Evolutionary conservation across 2,797 vertebrate species (phyloP).

Genomic region (Hypotaenidia okinawae): DNA sequence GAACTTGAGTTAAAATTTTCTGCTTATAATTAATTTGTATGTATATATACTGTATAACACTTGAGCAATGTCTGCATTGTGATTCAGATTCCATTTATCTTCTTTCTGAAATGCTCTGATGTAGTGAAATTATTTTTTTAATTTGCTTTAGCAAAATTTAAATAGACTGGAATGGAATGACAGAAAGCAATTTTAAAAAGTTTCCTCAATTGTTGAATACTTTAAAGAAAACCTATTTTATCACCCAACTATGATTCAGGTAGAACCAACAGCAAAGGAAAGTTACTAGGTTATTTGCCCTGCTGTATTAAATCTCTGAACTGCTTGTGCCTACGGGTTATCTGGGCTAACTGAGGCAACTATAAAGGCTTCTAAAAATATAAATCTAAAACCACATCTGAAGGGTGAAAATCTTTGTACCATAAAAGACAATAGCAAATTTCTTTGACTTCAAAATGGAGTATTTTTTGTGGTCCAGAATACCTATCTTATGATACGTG

Average conservation of each 20-base stretch:
- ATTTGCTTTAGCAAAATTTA: background rate
- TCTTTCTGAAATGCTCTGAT: background rate
- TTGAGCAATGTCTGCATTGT: background rate
- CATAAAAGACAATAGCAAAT: background rate
- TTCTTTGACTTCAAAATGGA: background rate
- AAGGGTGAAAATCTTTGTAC: background rate
- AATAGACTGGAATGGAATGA: background rate
- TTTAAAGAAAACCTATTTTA: background rate
- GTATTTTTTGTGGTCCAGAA: background rate
- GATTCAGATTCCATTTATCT: background rate
- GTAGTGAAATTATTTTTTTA: background rate
- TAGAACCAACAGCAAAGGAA: background rate
- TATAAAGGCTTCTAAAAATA: background rate
- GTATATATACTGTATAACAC: background rate
- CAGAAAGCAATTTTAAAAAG: background rate
- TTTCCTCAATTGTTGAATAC: background rate
- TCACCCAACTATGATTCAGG: background rate
- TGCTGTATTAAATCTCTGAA: background rate
- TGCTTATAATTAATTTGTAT: background rate
- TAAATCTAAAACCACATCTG: background rate
- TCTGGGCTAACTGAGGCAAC: background rate
- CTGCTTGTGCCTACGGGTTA: background rate
- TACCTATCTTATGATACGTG: too few species aligned
- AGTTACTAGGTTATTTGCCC: background rate
- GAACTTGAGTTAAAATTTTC: background rate